Conservation (phyloP, 2,113 vertebrate species). For the crab-eating macaque (Macaca fascicularis) region T2T-MFA8v1.1 NC_088377.1:193319001-193319500, state of each 20-base stretch:
- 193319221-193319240: not conserved
- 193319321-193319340: not conserved
- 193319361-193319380: not conserved
- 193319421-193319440: not conserved
- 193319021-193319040: not conserved
- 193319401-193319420: not conserved
- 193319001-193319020: not conserved
- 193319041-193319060: not conserved
- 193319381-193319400: not conserved
- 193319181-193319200: not conserved
- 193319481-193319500: no score
- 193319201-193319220: not conserved
- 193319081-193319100: not conserved
- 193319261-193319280: not conserved
- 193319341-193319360: not conserved
- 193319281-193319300: constrained; percentile 9
- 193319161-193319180: not conserved
- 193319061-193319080: not conserved
- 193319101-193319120: not conserved
- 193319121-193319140: not conserved
- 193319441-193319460: not conserved
- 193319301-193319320: not conserved
- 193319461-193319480: no score
- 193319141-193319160: not conserved
- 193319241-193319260: not conserved